Evolutionary conservation across 2,113 vertebrate genomes (phyloP).

Genomic region (Tachysurus vachellii): DNA sequence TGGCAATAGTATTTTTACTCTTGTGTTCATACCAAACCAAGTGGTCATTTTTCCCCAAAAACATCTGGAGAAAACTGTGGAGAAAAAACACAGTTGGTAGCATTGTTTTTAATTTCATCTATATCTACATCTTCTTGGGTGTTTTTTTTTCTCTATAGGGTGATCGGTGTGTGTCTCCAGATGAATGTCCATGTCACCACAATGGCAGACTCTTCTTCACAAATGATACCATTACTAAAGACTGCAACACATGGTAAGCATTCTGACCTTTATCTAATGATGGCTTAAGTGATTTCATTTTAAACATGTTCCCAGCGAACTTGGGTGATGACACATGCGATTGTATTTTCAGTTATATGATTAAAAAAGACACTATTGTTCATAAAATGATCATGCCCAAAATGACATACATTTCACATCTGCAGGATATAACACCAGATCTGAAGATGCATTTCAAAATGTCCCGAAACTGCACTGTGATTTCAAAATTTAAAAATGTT

Average conservation of each 20-base stretch:
- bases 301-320: neutral
- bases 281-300: neutral
- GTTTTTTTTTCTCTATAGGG: slow-evolving; percentile 65
- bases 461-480: too few species aligned
- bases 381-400: neutral
- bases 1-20: neutral
- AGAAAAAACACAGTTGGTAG: too few species aligned
- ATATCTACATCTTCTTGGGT: neutral
- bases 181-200: slow-evolving; percentile 86
- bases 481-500: neutral
- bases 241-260: slow-evolving; percentile 86
- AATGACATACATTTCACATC: neutral
- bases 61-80: neutral
- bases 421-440: neutral
- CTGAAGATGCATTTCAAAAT: neutral
- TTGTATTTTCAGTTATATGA: neutral
- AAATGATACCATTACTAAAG: slow-evolving; percentile 83
- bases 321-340: too few species aligned
- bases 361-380: neutral
- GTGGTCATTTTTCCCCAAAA: neutral
- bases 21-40: neutral
- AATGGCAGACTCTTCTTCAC: slow-evolving; percentile 77
- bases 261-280: too few species aligned
- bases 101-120: neutral
- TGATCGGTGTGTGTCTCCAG: slow-evolving; percentile 76